A percentile compares a stretch with the other conserved stretches of the same genome.
phyloP scores from a whole-genome alignment of 1,140 invertebrate genomes.

The Batillaria attramentaria region DNA sequence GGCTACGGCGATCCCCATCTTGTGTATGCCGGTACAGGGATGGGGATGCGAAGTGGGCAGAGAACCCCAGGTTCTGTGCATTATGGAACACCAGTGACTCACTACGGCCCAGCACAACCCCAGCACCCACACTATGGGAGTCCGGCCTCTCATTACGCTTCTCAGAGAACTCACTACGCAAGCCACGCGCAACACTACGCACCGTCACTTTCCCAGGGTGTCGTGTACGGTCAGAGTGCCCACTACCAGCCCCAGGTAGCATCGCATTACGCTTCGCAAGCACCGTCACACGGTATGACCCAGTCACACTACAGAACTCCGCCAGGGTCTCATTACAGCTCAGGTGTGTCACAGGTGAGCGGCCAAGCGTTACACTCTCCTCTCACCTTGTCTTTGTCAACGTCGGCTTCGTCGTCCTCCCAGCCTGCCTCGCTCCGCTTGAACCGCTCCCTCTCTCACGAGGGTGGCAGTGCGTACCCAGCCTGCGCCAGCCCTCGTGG shows the following conservation, averaged over 20 bases:
- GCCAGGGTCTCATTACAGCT: conserved; percentile 7
- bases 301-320: conserved; percentile 8
- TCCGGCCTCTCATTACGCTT: conserved; percentile 14
- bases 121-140: conserved; percentile 26
- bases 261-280: conserved; percentile 11
- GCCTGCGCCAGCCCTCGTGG: conserved; percentile 31
- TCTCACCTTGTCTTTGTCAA: conserved; percentile 14
- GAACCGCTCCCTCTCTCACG: conserved; percentile 35
- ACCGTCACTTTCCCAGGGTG: background rate
- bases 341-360: conserved; percentile 22
- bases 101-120: conserved; percentile 6
- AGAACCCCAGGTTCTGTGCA: conserved; percentile 25
- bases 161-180: background rate
- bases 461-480: conserved; percentile 37
- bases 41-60: conserved; percentile 13
- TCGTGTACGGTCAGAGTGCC: conserved; percentile 19
- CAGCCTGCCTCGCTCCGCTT: conserved; percentile 24
- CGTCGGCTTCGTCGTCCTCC: conserved; percentile 5
- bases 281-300: background rate
- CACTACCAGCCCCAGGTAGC: conserved; percentile 24
- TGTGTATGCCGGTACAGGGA: background rate
- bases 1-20: background rate
- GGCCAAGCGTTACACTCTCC: conserved; percentile 22
- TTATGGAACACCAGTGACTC: conserved; percentile 4
- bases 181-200: conserved; percentile 2